These are phyloP conservation scores for Grammomys dolichurus DNA, from an alignment of 2,113 vertebrate genomes.

Conservation along the genomic window DNA sequence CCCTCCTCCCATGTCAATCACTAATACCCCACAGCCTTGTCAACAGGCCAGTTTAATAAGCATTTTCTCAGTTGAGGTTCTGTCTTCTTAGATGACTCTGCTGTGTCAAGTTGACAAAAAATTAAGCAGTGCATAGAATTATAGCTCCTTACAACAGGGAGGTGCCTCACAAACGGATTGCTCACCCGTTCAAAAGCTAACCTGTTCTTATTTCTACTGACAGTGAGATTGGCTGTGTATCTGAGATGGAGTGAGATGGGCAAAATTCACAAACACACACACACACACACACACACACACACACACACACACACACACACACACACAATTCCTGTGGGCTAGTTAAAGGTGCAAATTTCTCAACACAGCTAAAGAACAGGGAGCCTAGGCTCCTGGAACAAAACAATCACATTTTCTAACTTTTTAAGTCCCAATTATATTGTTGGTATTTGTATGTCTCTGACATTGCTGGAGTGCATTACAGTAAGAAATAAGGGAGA, in stretches of 20 bases:
- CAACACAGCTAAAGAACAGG: background rate
- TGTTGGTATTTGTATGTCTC: slow-evolving; percentile 33
- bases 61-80: background rate
- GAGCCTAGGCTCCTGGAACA: background rate
- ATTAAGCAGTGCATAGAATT: background rate
- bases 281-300: no score
- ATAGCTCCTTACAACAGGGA: background rate
- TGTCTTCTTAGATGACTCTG: background rate
- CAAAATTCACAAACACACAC: background rate
- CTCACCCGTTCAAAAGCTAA: background rate
- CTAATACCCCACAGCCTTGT: background rate
- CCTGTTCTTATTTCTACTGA: background rate
- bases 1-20: background rate
- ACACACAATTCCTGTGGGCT: background rate
- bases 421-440: background rate
- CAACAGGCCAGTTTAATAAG: background rate
- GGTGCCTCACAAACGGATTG: background rate
- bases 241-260: background rate
- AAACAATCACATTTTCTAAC: background rate
- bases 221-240: background rate
- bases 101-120: background rate
- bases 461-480: slow-evolving; percentile 8
- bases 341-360: background rate
- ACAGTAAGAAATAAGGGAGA: background rate
- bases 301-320: no score